A percentile compares a stretch with the other conserved stretches of the same genome.
Evolutionary conservation across 2,113 vertebrate species (phyloP).

Genomic region (Thunnus maccoyii): DNA sequence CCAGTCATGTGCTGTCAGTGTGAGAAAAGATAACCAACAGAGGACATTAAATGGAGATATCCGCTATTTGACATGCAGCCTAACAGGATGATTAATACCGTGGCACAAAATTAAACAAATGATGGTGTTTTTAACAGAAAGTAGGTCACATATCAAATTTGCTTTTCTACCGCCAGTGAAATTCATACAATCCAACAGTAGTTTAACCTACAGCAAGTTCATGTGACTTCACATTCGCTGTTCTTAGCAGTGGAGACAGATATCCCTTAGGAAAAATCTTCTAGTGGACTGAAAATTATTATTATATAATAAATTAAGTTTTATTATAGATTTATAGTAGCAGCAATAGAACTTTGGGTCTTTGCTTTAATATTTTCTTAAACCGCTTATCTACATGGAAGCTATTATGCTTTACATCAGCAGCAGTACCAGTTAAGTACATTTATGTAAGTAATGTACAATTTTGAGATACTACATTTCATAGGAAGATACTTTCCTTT

Average conservation of each 20-base stretch:
- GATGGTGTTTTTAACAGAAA: slow-evolving; percentile 8
- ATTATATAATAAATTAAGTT: no score
- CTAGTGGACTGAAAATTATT: no score
- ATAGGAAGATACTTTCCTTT: no score
- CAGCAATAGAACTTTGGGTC: no score
- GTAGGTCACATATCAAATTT: slow-evolving; percentile 27
- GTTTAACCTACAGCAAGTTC: not conserved
- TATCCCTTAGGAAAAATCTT: not conserved
- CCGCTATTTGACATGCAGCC: not conserved
- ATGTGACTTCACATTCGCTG: not conserved
- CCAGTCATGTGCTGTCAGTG: not conserved
- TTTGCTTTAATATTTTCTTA: no score
- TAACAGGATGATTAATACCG: slow-evolving; percentile 19
- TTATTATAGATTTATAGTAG: no score
- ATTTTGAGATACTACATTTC: no score
- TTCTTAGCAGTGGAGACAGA: not conserved
- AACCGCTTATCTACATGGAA: no score
- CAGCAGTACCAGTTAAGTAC: no score
- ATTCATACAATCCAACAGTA: not conserved
- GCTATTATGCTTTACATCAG: no score
- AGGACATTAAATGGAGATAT: slow-evolving; percentile 21
- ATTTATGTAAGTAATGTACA: no score
- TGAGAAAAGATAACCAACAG: slow-evolving; percentile 24
- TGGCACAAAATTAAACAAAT: not conserved
- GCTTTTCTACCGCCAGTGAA: not conserved